Conservation (phyloP, 2,113 vertebrate species). For the Dissostichus mawsoni region DNA sequence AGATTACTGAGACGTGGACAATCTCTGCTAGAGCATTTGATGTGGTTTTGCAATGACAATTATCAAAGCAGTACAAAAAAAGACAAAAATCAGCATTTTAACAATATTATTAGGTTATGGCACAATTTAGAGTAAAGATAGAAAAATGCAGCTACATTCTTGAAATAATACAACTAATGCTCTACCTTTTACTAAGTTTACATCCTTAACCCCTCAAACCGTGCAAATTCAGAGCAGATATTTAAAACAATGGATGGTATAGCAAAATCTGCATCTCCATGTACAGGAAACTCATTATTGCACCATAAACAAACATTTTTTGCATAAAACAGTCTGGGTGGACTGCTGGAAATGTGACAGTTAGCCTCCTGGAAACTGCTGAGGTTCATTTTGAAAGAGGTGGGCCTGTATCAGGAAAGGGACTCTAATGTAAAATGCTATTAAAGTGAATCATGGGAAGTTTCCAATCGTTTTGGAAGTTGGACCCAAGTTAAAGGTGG, state of each 20-base stretch:
- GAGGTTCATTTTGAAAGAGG: too few relatives aligned
- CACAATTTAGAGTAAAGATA: too few relatives aligned
- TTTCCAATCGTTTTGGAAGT: neutral
- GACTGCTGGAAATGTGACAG: too few relatives aligned
- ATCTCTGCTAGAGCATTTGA: neutral
- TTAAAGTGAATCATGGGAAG: neutral
- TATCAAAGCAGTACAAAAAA: neutral
- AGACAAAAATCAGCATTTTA: neutral
- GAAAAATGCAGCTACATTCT: neutral
- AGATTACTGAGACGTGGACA: neutral
- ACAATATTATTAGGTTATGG: neutral
- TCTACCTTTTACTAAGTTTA: neutral
- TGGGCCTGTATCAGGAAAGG: neutral
- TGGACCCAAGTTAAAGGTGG: neutral
- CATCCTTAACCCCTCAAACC: neutral
- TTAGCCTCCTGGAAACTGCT: too few relatives aligned
- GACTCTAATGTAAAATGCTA: neutral
- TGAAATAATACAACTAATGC: neutral
- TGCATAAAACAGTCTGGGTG: too few relatives aligned
- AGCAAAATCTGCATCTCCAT: neutral
- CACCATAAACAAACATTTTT: too few relatives aligned
- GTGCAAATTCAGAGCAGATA: too few relatives aligned
- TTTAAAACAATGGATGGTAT: neutral
- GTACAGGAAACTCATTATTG: neutral
- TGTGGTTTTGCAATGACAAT: neutral